Evolutionary conservation across 2,113 vertebrate genomes (phyloP).

Genomic region (Amblyopsis rosae): DNA sequence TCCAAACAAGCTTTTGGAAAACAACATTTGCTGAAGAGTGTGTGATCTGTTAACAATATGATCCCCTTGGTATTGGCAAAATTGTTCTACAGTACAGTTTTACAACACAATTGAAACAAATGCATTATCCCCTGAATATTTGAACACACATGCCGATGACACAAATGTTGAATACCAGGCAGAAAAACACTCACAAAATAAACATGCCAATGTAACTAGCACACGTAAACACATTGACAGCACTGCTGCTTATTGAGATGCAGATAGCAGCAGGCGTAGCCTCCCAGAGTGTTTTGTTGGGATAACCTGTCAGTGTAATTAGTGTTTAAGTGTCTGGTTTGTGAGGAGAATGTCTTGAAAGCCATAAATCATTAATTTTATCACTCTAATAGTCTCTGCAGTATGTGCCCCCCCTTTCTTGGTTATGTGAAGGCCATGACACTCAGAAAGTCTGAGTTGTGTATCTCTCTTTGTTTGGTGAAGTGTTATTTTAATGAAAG

Average conservation of each 20-base stretch:
- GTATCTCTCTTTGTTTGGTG: neutral
- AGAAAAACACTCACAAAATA: neutral
- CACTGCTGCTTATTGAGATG: conserved; percentile 11
- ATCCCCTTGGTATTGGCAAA: conserved; percentile 31
- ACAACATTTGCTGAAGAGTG: conserved; percentile 49
- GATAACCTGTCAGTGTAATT: conserved; percentile 57
- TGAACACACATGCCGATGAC: neutral
- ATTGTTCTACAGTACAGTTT: conserved; percentile 11
- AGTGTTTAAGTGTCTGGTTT: conserved; percentile 53
- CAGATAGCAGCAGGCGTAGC: conserved; percentile 29
- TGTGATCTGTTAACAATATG: conserved; percentile 39
- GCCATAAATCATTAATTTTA: conserved; percentile 48
- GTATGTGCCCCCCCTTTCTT: conserved; percentile 12
- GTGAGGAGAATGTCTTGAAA: conserved; percentile 52
- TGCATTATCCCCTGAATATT: conserved; percentile 14
- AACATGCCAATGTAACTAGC: neutral
- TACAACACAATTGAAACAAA: neutral
- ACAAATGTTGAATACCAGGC: conserved; percentile 1
- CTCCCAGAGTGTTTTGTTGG: conserved; percentile 30
- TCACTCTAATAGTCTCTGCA: conserved; percentile 37
- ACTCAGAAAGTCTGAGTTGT: conserved; percentile 17
- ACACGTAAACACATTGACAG: neutral
- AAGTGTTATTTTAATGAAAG: conserved; percentile 2
- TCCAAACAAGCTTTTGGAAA: conserved; percentile 19
- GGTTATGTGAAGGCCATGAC: neutral